Percentiles rank a stretch among this genome's conserved stretches.
These are phyloP conservation scores for Linhomoeus sp. DNA, from an alignment of 2,888 invertebrate species.

Conservation along the genomic window DNA sequence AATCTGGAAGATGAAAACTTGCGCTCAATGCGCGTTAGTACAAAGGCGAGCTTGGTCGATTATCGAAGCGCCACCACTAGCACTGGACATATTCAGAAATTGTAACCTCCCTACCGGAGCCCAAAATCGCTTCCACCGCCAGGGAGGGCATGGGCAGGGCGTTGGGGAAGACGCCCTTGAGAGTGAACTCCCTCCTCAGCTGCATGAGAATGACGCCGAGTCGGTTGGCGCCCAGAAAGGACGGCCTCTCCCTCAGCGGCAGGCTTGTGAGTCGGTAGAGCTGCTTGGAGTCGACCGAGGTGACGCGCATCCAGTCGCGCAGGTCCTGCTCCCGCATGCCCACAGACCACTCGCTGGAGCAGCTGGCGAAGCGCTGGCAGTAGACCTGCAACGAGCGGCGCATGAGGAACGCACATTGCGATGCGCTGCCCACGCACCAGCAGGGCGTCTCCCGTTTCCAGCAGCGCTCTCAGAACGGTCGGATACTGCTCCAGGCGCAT, in stretches of 20 bases:
- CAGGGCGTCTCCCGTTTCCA: slow-evolving; percentile 20
- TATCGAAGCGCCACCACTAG: too few species aligned
- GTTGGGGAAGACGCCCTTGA: slow-evolving; percentile 17
- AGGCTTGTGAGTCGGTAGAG: slow-evolving; percentile 12
- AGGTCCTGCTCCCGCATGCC: slow-evolving; percentile 25
- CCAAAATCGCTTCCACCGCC: neutral
- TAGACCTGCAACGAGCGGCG: too few species aligned
- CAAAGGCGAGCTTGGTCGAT: too few species aligned
- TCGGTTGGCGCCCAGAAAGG: slow-evolving; percentile 24
- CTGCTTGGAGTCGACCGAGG: neutral
- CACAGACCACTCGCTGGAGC: slow-evolving; percentile 18
- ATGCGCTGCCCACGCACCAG: too few species aligned
- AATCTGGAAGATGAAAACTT: slow-evolving; percentile 18
- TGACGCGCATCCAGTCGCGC: slow-evolving; percentile 10
- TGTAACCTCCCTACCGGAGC: neutral
- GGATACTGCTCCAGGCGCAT: slow-evolving; percentile 20
- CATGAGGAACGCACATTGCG: too few species aligned
- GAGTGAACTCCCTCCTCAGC: slow-evolving; percentile 20
- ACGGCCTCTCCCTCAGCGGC: slow-evolving; percentile 22
- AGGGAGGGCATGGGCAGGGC: slow-evolving; percentile 18
- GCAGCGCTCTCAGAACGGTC: slow-evolving; percentile 15
- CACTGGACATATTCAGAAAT: neutral
- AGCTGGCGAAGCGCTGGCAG: slow-evolving; percentile 16
- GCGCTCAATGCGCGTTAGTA: slow-evolving; percentile 10
- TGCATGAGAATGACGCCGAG: slow-evolving; percentile 25